These are phyloP conservation scores for Agrypnus murinus DNA, from an alignment of 2,888 invertebrate genomes.

Conservation along the genomic window DNA sequence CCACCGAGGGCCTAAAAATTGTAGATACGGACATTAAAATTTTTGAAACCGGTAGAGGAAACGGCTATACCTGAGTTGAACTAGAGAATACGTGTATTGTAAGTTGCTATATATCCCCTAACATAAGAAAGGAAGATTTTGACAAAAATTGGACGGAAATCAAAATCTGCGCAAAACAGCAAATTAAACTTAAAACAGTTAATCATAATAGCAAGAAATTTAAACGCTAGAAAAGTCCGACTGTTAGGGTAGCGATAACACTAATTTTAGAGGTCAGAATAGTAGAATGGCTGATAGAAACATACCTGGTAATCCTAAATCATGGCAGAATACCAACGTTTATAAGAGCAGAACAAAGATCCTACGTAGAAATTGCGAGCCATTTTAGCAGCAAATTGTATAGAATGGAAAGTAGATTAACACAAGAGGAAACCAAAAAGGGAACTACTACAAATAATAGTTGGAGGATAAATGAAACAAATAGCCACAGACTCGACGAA, in stretches of 20 bases:
- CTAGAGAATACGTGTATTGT: background rate
- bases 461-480: no score
- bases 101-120: constrained; percentile 2
- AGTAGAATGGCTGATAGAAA: background rate
- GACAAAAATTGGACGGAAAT: background rate
- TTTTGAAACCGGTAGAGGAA: background rate
- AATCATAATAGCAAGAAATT: background rate
- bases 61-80: background rate
- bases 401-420: background rate
- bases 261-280: background rate
- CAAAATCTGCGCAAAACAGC: background rate
- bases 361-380: constrained; percentile 1
- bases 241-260: background rate
- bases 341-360: constrained; percentile 5
- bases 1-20: no score
- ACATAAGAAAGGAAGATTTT: background rate
- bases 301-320: background rate
- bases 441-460: no score
- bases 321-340: no score
- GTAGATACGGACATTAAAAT: background rate
- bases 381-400: background rate
- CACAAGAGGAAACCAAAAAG: no score
- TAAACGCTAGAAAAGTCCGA: background rate
- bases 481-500: no score
- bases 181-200: background rate